phyloP scores from a whole-genome alignment of 2,797 vertebrate genomes.

The Choloepus didactylus region DNA sequence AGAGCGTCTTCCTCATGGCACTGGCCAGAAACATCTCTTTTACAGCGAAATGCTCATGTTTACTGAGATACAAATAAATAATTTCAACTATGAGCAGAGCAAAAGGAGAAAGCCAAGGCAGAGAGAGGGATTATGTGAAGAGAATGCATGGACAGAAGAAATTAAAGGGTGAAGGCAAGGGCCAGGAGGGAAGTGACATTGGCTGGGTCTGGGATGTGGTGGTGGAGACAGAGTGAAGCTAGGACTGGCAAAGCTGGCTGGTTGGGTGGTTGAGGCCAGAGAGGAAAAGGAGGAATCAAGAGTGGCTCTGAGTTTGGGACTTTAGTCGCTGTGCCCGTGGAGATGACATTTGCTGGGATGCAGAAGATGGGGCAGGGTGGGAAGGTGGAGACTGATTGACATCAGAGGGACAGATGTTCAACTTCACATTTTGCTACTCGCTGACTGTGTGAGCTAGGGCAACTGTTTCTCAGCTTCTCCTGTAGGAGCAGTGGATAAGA shows the following conservation, averaged over 20 bases:
- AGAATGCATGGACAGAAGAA: neutral
- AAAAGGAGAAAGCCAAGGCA: neutral
- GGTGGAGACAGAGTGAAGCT: neutral
- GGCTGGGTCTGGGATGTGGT: neutral
- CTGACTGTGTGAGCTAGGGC: neutral
- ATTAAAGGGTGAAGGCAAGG: neutral
- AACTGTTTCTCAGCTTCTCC: neutral
- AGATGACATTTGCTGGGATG: neutral
- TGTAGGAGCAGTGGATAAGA: neutral
- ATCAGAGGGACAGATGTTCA: neutral
- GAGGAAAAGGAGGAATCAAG: neutral
- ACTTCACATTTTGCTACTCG: neutral
- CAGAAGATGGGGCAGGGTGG: neutral
- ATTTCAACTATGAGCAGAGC: neutral
- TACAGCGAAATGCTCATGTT: neutral
- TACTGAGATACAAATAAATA: slow-evolving; percentile 1
- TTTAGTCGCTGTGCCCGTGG: neutral
- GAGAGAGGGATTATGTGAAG: neutral
- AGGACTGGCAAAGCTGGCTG: neutral
- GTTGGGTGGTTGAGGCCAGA: neutral
- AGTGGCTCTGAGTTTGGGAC: neutral
- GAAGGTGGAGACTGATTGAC: neutral
- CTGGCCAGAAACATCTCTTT: neutral
- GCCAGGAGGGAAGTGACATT: neutral
- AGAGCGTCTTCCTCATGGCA: neutral